Base-by-base conservation (phyloP, 2,888 invertebrate species). In the Clepsis dumicolana region DNA sequence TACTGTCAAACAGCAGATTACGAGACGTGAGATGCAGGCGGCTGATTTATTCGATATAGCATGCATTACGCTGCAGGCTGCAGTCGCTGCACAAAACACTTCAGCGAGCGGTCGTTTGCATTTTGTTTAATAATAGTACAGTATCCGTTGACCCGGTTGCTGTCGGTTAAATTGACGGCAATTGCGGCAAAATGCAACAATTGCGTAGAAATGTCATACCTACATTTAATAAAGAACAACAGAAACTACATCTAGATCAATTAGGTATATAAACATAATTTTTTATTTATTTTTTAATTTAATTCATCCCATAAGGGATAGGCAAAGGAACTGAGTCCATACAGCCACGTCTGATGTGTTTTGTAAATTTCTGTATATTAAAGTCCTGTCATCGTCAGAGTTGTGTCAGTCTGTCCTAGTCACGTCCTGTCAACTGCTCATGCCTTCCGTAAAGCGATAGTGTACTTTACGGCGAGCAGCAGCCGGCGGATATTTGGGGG, bases 1-100 rank as follows among this genome's bases (percentile, higher is more conserved):
- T 41, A 57, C 67, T 63, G 67, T 68, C 64, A 57, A 64, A 68
- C 53, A 67, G 41, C 32, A 68, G 68, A 68, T 64, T 68, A 59
- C 52, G 38, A 56, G 67, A 57, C 62, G 44, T 21, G 54, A 54
- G 54, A 56, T 61, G 56, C 62, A 64, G 41, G 52, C 57, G 38
- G 59, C 52, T 68, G 64, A 68, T 68, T 57, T 64, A 68, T 68
- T 16, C 32, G 52, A 59, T 67, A 27, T n/a, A 32, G 35, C 44
- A 25, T 53, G 50, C 56, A 62, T 44, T 44, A 44, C 44, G n/a
- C 38, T n/a, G n/a, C n/a, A n/a, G n/a, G 38, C 38, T 38, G 44
- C 44, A 44, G 44, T 44, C 41, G 16, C 21, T 59, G 32, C 59
- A 52, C 24, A 41, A 59, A 57, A 63, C 63, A 44, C 64, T 68